Conservation (phyloP, 1,140 invertebrate species). For the Gonatopus flavifemur region DNA sequence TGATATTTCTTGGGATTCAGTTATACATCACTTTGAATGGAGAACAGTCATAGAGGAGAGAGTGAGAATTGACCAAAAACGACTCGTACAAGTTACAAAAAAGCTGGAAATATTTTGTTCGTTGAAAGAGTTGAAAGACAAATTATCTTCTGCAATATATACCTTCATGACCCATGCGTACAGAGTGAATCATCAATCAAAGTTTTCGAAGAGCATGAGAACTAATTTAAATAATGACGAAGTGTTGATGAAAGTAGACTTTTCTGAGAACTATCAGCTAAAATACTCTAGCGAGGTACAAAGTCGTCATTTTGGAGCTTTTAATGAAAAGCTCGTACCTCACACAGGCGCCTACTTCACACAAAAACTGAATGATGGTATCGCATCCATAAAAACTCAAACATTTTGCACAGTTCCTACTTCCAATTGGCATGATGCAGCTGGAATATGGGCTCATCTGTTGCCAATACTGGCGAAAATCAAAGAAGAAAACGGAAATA, state of each 20-base stretch:
- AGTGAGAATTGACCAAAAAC: slow-evolving; percentile 11
- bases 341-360: slow-evolving; percentile 19
- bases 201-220: slow-evolving; percentile 5
- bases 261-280: slow-evolving; percentile 24
- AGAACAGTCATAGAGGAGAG: slow-evolving; percentile 6
- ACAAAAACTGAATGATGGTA: slow-evolving; percentile 3
- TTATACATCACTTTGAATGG: slow-evolving; percentile 10
- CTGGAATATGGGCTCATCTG: too few species aligned
- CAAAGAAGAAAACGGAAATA: not conserved
- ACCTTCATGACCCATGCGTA: slow-evolving; percentile 15
- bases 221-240: slow-evolving; percentile 8
- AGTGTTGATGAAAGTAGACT: slow-evolving; percentile 18
- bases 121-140: slow-evolving; percentile 3
- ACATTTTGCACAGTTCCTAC: slow-evolving; percentile 19
- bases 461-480: not conserved
- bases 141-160: slow-evolving; percentile 7
- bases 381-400: too few species aligned
- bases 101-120: slow-evolving; percentile 1
- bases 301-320: slow-evolving; percentile 21
- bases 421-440: slow-evolving; percentile 21
- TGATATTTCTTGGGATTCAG: slow-evolving; percentile 1
- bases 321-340: slow-evolving; percentile 9
- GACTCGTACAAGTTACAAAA: slow-evolving; percentile 2
- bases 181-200: slow-evolving; percentile 18
- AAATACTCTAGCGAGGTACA: slow-evolving; percentile 23